These are phyloP conservation scores for Chaetophractus vellerosus DNA, from an alignment of 2,797 vertebrate genomes.

Conservation along the genomic window DNA sequence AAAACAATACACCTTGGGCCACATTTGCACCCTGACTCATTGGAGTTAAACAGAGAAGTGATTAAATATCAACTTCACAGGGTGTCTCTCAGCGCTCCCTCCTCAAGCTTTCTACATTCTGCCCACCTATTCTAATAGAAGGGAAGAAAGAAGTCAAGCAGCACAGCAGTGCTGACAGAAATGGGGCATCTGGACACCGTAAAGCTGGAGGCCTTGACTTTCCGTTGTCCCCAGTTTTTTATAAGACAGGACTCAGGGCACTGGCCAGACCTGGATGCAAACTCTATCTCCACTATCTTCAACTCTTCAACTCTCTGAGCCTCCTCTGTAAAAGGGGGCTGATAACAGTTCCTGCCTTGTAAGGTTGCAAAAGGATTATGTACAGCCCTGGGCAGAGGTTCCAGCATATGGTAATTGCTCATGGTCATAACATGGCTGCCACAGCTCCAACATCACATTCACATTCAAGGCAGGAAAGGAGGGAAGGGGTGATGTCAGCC, in stretches of 20 bases:
- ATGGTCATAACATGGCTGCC: too few relatives aligned
- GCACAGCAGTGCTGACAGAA: rapidly evolving
- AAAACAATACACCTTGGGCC: constrained; percentile 69
- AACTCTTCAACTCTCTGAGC: neutral
- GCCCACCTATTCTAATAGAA: constrained; percentile 9
- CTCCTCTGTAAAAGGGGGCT: neutral
- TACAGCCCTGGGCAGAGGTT: neutral
- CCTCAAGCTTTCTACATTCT: neutral
- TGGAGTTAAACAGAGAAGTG: constrained; percentile 65
- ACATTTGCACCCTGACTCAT: constrained; percentile 64
- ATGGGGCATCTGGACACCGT: neutral
- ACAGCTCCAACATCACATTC: neutral
- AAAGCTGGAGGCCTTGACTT: too few relatives aligned
- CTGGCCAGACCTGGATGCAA: neutral
- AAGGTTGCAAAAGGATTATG: neutral
- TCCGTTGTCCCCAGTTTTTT: neutral
- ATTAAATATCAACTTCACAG: constrained; percentile 43
- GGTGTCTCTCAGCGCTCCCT: neutral
- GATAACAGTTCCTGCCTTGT: neutral
- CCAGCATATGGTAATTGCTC: too few relatives aligned
- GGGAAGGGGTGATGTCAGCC: neutral
- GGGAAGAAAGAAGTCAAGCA: neutral
- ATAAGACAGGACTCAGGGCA: neutral
- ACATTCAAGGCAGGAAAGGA: neutral
- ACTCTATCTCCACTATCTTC: neutral